A percentile compares a stretch with the other conserved stretches of the same genome.
Conservation (phyloP, 2,113 vertebrate species). For the Bos javanicus region DNA sequence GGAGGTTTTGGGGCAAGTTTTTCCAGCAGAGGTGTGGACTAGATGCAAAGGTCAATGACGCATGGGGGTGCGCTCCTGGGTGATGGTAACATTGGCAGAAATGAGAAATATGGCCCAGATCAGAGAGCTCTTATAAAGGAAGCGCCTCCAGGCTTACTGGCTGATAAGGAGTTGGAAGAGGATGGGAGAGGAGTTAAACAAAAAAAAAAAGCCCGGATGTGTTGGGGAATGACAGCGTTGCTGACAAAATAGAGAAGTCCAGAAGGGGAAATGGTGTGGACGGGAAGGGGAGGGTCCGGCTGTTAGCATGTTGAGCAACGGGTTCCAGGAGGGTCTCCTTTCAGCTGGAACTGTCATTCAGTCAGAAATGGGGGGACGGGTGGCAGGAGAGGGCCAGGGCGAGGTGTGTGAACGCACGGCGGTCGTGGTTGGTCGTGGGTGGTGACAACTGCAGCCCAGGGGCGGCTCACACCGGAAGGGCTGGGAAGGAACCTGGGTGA, state of each 20-base stretch:
- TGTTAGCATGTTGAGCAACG: conserved; percentile 14
- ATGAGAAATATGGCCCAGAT: neutral
- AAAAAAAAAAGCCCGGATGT: neutral
- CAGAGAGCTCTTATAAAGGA: neutral
- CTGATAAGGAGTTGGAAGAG: neutral
- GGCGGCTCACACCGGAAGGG: neutral
- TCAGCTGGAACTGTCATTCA: neutral
- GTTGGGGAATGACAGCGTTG: neutral
- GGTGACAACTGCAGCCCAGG: neutral
- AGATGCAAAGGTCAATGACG: neutral
- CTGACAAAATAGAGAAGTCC: conserved; percentile 59
- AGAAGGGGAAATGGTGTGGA: conserved; percentile 46
- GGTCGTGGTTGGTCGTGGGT: rapidly evolving
- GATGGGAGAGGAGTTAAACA: neutral
- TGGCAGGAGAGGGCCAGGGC: neutral
- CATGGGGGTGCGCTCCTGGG: neutral
- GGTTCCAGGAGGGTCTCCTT: neutral
- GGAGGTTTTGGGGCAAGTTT: neutral
- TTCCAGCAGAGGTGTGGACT: neutral
- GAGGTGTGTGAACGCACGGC: rapidly evolving
- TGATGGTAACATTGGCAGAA: neutral
- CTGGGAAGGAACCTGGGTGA: neutral
- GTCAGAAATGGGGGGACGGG: neutral
- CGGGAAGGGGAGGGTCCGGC: conserved; percentile 30
- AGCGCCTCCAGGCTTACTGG: neutral